These are phyloP conservation scores for Paramormyrops kingsleyae DNA, from an alignment of 2,113 vertebrate species.

Conservation along the genomic window DNA sequence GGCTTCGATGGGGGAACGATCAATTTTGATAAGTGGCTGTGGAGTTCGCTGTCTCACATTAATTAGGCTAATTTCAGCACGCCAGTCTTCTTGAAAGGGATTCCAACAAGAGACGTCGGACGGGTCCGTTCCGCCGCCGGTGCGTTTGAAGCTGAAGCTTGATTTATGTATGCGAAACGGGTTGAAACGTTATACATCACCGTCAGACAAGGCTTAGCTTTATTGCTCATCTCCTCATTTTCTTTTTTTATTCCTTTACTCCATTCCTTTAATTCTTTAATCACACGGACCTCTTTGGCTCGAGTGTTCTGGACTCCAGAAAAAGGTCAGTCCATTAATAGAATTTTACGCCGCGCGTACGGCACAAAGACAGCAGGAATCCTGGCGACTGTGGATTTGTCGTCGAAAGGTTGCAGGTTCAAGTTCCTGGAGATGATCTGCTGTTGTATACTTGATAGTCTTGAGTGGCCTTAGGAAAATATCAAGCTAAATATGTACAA, in stretches of 20 bases:
- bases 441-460: constrained; percentile 8
- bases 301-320: neutral
- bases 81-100: constrained; percentile 76
- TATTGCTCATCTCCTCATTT: neutral
- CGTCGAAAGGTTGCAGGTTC: neutral
- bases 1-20: constrained; percentile 84
- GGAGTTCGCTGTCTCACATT: constrained; percentile 87
- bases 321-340: constrained; percentile 11
- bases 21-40: constrained; percentile 90
- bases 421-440: neutral
- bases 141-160: neutral
- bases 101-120: constrained; percentile 71
- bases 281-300: neutral
- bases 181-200: neutral
- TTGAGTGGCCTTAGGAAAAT: neutral
- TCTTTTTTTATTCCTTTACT: constrained; percentile 12
- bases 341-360: neutral
- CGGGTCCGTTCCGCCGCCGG: constrained; percentile 37
- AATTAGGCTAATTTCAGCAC: constrained; percentile 87
- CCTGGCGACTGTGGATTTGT: neutral
- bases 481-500: neutral
- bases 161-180: neutral
- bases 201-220: neutral
- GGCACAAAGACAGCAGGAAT: neutral
- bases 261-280: neutral